These are phyloP conservation scores for Guaruba guarouba DNA, from an alignment of 2,113 vertebrate species.

Conservation along the genomic window DNA sequence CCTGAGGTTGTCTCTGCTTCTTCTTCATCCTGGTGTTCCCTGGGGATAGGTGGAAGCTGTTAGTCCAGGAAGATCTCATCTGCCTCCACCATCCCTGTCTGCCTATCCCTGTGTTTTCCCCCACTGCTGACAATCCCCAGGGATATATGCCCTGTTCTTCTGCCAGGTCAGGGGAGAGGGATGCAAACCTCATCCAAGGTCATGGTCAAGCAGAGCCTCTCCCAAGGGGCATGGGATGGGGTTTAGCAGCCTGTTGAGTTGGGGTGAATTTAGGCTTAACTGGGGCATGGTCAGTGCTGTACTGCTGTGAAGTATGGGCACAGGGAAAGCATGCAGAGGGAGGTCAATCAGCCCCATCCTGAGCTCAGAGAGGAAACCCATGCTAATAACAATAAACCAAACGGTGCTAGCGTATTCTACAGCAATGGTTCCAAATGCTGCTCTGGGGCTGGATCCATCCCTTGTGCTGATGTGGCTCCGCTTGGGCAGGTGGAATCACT, in stretches of 20 bases:
- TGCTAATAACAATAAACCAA: background rate
- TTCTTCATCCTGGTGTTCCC: fast-evolving
- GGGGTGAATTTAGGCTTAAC: background rate
- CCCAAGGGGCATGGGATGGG: background rate
- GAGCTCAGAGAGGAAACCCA: background rate
- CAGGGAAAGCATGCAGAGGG: fast-evolving
- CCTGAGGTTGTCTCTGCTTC: background rate
- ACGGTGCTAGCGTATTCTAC: slow-evolving; percentile 8
- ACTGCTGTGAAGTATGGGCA: fast-evolving
- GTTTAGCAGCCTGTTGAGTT: background rate
- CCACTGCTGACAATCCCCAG: background rate
- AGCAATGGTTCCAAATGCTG: slow-evolving; percentile 24
- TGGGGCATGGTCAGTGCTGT: background rate
- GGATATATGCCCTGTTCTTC: background rate
- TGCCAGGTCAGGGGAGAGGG: background rate
- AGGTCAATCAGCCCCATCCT: background rate
- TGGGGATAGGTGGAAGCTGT: background rate
- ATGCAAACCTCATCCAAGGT: background rate
- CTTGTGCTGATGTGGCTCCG: background rate
- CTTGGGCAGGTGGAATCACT: background rate
- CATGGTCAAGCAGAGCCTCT: fast-evolving
- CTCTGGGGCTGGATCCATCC: background rate
- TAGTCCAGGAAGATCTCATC: background rate
- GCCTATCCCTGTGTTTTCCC: background rate
- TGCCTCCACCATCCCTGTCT: background rate